Evolutionary conservation across 2,888 invertebrate species (phyloP).

Genomic region (Cheilosia scutellata): DNA sequence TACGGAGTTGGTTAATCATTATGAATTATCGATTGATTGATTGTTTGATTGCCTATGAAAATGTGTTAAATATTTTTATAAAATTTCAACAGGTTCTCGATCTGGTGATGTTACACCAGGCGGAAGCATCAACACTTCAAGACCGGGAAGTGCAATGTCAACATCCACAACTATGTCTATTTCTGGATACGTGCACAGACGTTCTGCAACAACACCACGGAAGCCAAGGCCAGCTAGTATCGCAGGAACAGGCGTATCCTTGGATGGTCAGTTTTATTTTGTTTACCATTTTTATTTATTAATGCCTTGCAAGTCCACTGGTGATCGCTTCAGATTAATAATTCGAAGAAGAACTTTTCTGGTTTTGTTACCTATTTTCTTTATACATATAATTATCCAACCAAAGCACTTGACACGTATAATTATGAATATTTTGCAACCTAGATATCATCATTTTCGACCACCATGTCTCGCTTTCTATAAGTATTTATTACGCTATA

Average conservation of each 20-base stretch:
- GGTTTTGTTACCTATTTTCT: no score
- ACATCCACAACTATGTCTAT: slow-evolving; percentile 88
- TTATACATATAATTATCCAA: no score
- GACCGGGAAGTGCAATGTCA: slow-evolving; percentile 95
- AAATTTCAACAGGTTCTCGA: slow-evolving; percentile 86
- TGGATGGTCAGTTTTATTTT: slow-evolving; percentile 81
- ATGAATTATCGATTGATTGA: slow-evolving; percentile 4
- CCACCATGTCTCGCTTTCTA: no score
- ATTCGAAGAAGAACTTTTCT: no score
- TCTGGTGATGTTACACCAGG: slow-evolving; percentile 90
- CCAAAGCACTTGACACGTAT: no score
- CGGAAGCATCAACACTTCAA: slow-evolving; percentile 87
- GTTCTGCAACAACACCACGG: slow-evolving; percentile 86
- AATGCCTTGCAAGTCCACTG: neutral
- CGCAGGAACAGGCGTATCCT: slow-evolving; percentile 92
- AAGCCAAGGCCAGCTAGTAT: slow-evolving; percentile 93
- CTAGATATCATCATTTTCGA: no score
- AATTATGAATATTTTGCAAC: no score
- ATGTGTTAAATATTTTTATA: slow-evolving; percentile 14
- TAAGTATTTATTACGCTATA: no score
- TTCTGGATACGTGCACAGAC: slow-evolving; percentile 86
- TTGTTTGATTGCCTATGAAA: neutral
- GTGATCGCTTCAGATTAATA: no score
- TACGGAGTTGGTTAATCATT: slow-evolving; percentile 45
- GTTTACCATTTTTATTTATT: slow-evolving; percentile 16